Evolutionary conservation across 2,888 invertebrate genomes (phyloP).

Genomic region (Deilephila porcellus): DNA sequence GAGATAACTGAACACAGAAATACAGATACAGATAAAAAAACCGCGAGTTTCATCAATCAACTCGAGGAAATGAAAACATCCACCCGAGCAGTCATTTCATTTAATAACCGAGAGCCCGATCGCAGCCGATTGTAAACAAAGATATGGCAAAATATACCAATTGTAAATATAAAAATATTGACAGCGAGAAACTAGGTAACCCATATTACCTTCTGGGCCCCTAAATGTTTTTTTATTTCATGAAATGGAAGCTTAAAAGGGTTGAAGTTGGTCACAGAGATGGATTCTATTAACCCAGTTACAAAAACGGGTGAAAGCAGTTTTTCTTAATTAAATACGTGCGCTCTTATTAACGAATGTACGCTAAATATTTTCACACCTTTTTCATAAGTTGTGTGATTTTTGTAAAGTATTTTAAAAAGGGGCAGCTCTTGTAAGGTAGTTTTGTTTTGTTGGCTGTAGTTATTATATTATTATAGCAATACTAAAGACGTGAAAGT

Average conservation of each 20-base stretch:
- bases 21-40: neutral
- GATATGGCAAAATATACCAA: conserved; percentile 28
- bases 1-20: neutral
- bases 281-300: conserved; percentile 53
- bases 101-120: neutral
- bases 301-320: conserved; percentile 46
- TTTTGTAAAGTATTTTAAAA: neutral
- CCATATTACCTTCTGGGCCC: conserved; percentile 26
- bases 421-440: no score
- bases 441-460: no score
- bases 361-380: neutral
- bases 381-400: neutral
- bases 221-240: conserved; percentile 25
- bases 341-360: conserved; percentile 31
- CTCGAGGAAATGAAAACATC: conserved; percentile 12
- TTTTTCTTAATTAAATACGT: conserved; percentile 54
- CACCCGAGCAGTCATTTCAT: conserved; percentile 6
- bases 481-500: no score
- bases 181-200: conserved; percentile 27
- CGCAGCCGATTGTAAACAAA: conserved; percentile 27
- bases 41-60: neutral
- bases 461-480: no score
- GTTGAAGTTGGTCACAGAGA: conserved; percentile 35
- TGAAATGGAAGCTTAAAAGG: conserved; percentile 34
- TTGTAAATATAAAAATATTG: conserved; percentile 33